These are phyloP conservation scores for Schizothorax lantsangensis DNA, from an alignment of 2,797 vertebrate species.

Conservation along the genomic window DNA sequence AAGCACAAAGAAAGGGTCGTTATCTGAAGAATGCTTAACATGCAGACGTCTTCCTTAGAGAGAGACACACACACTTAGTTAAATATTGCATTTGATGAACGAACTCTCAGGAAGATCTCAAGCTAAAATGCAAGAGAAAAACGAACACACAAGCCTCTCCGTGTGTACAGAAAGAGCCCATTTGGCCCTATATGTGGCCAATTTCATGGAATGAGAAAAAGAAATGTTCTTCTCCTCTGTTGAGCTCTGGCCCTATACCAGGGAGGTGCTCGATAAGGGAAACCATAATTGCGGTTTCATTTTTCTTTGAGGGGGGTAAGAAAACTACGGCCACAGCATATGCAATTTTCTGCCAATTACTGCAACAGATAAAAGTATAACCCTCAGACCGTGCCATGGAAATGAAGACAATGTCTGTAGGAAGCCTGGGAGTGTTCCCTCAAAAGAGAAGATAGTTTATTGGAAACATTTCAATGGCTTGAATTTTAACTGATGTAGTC, in stretches of 20 bases:
- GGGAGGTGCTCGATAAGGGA: slow-evolving; percentile 58
- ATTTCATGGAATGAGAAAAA: slow-evolving; percentile 53
- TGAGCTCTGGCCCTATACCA: slow-evolving; percentile 34
- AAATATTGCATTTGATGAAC: slow-evolving; percentile 26
- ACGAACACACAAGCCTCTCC: slow-evolving; percentile 3
- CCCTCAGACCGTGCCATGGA: slow-evolving; percentile 39
- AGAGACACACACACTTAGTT: neutral
- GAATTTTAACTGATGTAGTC: neutral
- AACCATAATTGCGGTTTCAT: slow-evolving; percentile 58
- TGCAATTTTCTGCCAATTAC: slow-evolving; percentile 65
- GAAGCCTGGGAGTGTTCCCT: slow-evolving; percentile 23
- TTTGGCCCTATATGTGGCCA: slow-evolving; percentile 51
- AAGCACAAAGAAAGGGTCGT: slow-evolving; percentile 9
- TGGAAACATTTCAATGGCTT: slow-evolving; percentile 31
- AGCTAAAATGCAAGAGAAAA: slow-evolving; percentile 9
- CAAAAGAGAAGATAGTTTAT: slow-evolving; percentile 4
- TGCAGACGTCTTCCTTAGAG: neutral
- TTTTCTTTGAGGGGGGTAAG: slow-evolving; percentile 60
- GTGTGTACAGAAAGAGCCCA: slow-evolving; percentile 40
- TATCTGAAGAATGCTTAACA: slow-evolving; percentile 35
- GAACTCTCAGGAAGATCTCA: neutral
- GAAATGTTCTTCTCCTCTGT: slow-evolving; percentile 39
- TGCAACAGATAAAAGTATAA: slow-evolving; percentile 58
- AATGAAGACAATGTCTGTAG: slow-evolving; percentile 31
- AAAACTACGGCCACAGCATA: slow-evolving; percentile 52